Evolutionary conservation across 2,888 invertebrate genomes (phyloP), one percentile per base, ranked within the genome.

Genomic region (Drosophila cyrtoloma): DNA sequence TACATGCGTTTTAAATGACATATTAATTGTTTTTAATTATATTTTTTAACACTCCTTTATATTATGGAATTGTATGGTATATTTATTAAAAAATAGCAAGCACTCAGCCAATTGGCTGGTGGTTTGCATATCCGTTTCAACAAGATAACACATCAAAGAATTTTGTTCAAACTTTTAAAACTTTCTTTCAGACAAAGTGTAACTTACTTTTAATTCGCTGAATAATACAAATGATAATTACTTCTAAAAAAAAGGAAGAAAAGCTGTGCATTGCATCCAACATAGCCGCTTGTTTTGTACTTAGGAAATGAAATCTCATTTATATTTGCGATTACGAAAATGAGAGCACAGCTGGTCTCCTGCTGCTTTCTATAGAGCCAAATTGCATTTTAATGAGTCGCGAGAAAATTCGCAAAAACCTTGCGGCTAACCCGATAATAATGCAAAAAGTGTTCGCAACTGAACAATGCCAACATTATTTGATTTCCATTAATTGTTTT

Each of bases 391-490:
- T 71, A 78, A 78, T 81, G 81, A 72, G 77, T 59, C 33, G 64
- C 63, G 63, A 66, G 59, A 64, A 22, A 22, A 22, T 47, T 58
- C 50, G 63, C 51, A 52, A 51, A 62, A 65, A 62, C 62, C 81
- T 81, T 57, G 73, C 73, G 81, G 79, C 73, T 55, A 81, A 57
- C 62, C 65, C 62, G 81, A 79, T 65, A 81, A 77, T 71, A 81
- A 77, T 57, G 53, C 47, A 77, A 57, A 70, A 75, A 75, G 42
- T 42, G 59, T 55, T 55, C 12, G 44, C 44, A 60, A 63, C 56
- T 71, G 47, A 47, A 62, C 53, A 64, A 75, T 60, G 65, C 39
- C 65, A 60, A 47, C 62, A 47, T 50, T 63, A 66, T 76, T 77
- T 76, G 64, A 61, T 60, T 66, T 70, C 47, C 70, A 80, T 70